Evolutionary conservation across 2,113 vertebrate genomes (phyloP), one percentile per base, ranked within the genome.

Genomic region (Pseudorhombus dupliciocellatus): DNA sequence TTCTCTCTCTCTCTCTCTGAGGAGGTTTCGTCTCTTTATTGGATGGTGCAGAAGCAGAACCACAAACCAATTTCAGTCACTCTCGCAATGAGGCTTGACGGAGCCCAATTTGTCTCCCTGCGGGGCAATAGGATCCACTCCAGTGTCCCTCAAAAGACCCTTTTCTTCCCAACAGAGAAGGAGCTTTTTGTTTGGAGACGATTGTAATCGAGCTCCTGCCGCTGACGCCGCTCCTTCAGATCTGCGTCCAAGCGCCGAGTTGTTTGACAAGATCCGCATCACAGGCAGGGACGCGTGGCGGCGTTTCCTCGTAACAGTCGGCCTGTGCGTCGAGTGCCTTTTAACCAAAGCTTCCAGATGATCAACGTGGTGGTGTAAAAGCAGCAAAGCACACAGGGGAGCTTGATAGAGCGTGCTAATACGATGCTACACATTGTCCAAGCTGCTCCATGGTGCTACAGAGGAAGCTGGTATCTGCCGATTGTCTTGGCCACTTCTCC

Each of bases 41-140:
- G 87, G 89, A 84, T 70, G 75, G 80, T 80, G 84, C 85, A 82
- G 76, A 86, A 80, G 88, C 88, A 85, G 84, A 88, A 90, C 87
- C 83, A 75, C 90, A 89, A 91, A 89, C 87, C 84, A 85, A 88
- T 88, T 90, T 89, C 82, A 89, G 87, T 91, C 87, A 85, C 81
- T 82, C 83, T 86, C 48, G 77, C 86, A 89, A 90, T 89, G 90
- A 89, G 89, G 83, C 91, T 90, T 90, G 84, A 90, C 87, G 72
- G 71, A 2, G 79, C 74, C 85, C 83, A 89, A 87, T 90, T 92
- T 88, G 83, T 88, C 85, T 88, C 87, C 92, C 89, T 82, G 66
- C 22, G 71, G 87, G 88, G 70, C 87, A 77, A 87, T 84, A 75
- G 86, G 84, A 88, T 88, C 81, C 86, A 86, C 84, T 88, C 79